Conservation (phyloP, 1,140 invertebrate genomes). For the Drosophila kohkoa region DNA sequence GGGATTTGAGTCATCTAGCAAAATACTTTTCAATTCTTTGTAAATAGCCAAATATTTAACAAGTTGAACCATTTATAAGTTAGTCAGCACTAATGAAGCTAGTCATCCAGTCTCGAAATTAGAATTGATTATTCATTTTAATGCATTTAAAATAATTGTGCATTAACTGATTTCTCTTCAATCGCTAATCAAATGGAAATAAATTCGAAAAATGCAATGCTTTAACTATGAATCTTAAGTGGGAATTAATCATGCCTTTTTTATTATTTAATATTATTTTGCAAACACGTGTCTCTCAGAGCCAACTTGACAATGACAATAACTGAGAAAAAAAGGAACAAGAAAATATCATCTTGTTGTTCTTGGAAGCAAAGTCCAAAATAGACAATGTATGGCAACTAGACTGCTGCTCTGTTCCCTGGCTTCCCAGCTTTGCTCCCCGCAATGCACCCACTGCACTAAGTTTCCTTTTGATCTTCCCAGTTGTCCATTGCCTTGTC, state of each 20-base stretch:
- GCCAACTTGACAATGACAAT: constrained; percentile 25
- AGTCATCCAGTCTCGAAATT: neutral
- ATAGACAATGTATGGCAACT: constrained; percentile 42
- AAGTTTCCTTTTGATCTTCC: constrained; percentile 7
- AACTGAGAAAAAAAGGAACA: constrained; percentile 1
- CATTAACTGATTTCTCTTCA: neutral
- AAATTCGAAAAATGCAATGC: neutral
- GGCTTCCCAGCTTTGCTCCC: neutral
- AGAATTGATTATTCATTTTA: constrained; percentile 13
- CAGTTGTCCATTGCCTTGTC: constrained; percentile 37
- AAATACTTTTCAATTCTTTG: neutral
- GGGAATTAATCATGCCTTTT: neutral
- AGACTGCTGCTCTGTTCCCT: neutral
- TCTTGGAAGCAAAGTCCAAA: constrained; percentile 32
- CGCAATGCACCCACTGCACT: neutral
- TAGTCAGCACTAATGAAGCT: neutral
- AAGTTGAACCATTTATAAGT: constrained; percentile 1
- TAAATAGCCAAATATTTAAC: neutral
- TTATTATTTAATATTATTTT: neutral
- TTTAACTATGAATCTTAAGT: neutral
- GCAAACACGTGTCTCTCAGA: constrained; percentile 17
- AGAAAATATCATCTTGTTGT: neutral
- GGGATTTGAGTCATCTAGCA: neutral
- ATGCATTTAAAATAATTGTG: constrained; percentile 15
- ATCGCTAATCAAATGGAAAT: constrained; percentile 1